Evolutionary conservation across 1,140 invertebrate species (phyloP), one percentile per base, ranked within the genome.

Genomic region (Bradysia coprophila): DNA sequence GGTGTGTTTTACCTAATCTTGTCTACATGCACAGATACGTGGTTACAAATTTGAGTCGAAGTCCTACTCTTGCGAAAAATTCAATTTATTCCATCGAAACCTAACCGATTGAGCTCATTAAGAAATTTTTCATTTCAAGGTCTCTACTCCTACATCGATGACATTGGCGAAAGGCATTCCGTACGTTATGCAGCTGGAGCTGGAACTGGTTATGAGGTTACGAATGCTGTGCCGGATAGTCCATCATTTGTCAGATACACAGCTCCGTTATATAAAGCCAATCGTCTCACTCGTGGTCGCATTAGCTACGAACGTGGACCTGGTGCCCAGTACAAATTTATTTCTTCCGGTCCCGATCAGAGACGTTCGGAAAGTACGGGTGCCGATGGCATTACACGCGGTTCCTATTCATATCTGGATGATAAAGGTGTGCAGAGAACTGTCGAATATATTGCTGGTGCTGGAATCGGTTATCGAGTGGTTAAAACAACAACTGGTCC

Each of bases 401-500:
- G 79, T 23, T 78, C 76, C 0, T 82, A 81, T 56, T 77, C 76
- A 4, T 82, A 78, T 52, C 55, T 80, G 13, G 79, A 80, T 51
- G 76, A 80, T 49, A 77, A 78, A 64, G 76, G 76, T 2, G 67
- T 75, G 18, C 76, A 78, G 61, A 68, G 70, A 40, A 75, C 76
- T 0, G 76, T 78, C 2, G 69, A 80, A 51, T 81, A 81, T 51
- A 78, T 79, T 45, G 78, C 78, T 2, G 78, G 78, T 2, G 76
- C 78, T 0, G 72, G 74, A 23, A 81, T 78, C 22, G 78, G 78
- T n/a, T 81, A 79, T 47, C 65, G 75, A 9, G 71, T 81, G 3
- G 61, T 80, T 16, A 46, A 56, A 16, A 56, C 55, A 22, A 33
- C 28, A 11, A 33, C 28, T 21, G 28, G 40, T n/a, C 13, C 22